Conservation (phyloP, 2,113 vertebrate genomes). For the Oryctolagus cuniculus region DNA sequence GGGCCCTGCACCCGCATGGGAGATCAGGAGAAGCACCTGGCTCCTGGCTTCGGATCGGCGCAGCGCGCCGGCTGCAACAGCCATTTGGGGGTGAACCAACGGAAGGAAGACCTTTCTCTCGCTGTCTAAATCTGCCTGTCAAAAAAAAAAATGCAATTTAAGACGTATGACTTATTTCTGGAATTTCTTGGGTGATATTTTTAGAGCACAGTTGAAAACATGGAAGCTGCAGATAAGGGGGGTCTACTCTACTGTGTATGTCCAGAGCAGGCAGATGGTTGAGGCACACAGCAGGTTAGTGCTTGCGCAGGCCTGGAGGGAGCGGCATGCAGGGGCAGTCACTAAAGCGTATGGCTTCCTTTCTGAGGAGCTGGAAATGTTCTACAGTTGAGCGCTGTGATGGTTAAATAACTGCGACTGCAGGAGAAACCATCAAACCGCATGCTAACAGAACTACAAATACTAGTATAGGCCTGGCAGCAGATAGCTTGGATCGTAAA, state of each 20-base stretch:
- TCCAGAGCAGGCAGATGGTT: not conserved
- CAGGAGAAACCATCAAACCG: not conserved
- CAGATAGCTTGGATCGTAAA: not conserved
- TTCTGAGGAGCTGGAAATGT: conserved; percentile 18
- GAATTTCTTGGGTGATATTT: too few species aligned
- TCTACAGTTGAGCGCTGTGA: conserved; percentile 3
- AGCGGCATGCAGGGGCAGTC: not conserved
- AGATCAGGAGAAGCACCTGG: too few species aligned
- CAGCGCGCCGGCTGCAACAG: too few species aligned
- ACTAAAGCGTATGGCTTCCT: not conserved
- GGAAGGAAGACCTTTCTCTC: too few species aligned
- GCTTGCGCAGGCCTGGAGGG: not conserved
- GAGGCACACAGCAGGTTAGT: not conserved
- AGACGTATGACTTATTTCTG: not conserved
- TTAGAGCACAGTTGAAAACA: too few species aligned
- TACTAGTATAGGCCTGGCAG: not conserved
- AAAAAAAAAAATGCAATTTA: not conserved
- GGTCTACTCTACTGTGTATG: not conserved
- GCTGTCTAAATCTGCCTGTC: too few species aligned
- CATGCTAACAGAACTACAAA: not conserved
- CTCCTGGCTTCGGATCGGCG: too few species aligned
- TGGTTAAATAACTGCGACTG: conserved; percentile 21
- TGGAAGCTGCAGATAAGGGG: not conserved
- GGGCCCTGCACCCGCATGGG: too few species aligned
- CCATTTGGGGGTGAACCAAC: too few species aligned